Conservation (phyloP, 2,113 vertebrate genomes). For the Sminthopsis crassicaudata region DNA sequence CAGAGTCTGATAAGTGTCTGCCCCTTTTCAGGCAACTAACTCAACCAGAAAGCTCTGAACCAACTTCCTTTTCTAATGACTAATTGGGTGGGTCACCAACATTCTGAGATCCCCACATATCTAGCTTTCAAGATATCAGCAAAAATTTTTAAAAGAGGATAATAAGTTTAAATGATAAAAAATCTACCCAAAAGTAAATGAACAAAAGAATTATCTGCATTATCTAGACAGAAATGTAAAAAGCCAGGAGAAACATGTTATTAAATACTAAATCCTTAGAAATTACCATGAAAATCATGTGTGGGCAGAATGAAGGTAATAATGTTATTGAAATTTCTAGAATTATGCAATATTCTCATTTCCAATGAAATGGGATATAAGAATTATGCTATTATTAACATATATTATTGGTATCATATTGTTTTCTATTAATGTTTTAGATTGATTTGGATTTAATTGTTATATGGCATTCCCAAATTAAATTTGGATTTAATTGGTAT, state of each 20-base stretch:
- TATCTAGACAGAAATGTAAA: not conserved
- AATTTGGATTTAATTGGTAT: not conserved
- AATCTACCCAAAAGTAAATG: constrained; percentile 40
- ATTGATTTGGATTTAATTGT: not conserved
- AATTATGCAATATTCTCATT: not conserved
- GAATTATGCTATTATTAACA: not conserved
- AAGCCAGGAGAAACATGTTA: not conserved
- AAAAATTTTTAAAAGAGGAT: constrained; percentile 18
- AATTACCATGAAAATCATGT: not conserved
- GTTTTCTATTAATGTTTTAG: not conserved
- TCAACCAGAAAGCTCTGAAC: not conserved
- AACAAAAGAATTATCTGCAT: not conserved
- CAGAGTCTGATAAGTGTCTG: not conserved
- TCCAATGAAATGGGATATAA: not conserved
- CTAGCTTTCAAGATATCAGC: not conserved
- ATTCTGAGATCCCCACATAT: not conserved
- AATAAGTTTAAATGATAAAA: constrained; percentile 7
- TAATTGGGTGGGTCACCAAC: not conserved
- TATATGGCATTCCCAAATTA: not conserved
- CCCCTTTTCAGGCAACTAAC: constrained; percentile 12
- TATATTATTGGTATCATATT: not conserved
- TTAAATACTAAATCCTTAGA: constrained; percentile 4
- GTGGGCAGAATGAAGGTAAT: not conserved
- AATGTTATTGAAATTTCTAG: not conserved
- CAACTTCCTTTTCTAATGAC: constrained; percentile 8